Percentiles rank a stretch among this genome's conserved stretches.
Evolutionary conservation across 2,888 invertebrate genomes (phyloP).

Genomic region (Pegoplata infirma): DNA sequence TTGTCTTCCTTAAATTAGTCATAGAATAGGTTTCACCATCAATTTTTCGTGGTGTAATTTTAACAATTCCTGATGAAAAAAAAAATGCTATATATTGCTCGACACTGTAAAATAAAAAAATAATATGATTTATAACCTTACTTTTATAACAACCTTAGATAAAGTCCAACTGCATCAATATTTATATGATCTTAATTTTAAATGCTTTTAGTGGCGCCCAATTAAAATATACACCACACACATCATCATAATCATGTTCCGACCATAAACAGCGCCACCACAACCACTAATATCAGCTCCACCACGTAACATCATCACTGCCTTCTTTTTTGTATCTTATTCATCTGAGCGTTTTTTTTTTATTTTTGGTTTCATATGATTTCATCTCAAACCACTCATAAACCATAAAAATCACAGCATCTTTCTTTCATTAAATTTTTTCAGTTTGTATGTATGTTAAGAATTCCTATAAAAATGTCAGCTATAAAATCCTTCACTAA

Average conservation of each 20-base stretch:
- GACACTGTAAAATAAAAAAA: too few relatives aligned
- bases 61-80: too few relatives aligned
- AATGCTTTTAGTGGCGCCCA: constrained; percentile 62
- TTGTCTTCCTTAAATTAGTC: too few relatives aligned
- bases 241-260: constrained; percentile 30
- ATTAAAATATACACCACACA: constrained; percentile 57
- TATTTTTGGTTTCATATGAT: constrained; percentile 52
- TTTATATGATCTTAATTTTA: constrained; percentile 59
- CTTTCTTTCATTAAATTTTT: constrained; percentile 23
- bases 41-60: too few relatives aligned
- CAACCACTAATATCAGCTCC: background rate
- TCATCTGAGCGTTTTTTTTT: constrained; percentile 6
- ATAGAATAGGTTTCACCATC: too few relatives aligned
- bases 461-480: constrained; percentile 63
- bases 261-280: constrained; percentile 38
- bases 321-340: background rate
- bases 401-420: constrained; percentile 68
- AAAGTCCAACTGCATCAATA: constrained; percentile 41
- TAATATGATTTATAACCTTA: constrained; percentile 29
- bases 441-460: constrained; percentile 32
- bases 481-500: constrained; percentile 59
- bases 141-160: background rate
- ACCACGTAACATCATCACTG: constrained; percentile 14
- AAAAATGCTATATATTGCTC: too few relatives aligned
- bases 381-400: constrained; percentile 66